Percentiles rank a stretch among this genome's conserved stretches.
Evolutionary conservation across 2,113 vertebrate genomes (phyloP).

Genomic region (Mus musculus): GRCm39 chr9:48501001-48501500

Average conservation of each 20-base stretch:
- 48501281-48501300: not conserved
- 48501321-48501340: slow-evolving; percentile 13
- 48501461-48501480: not conserved
- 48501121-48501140: not conserved
- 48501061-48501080: not conserved
- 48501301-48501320: not conserved
- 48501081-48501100: not conserved
- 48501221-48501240: not conserved
- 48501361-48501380: not conserved
- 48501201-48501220: not conserved
- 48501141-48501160: too few relatives aligned
- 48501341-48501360: not conserved
- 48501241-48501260: slow-evolving; percentile 14
- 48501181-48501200: not conserved
- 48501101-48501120: not conserved
- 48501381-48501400: not conserved
- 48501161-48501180: too few relatives aligned
- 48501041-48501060: not conserved
- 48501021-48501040: not conserved
- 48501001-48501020: not conserved
- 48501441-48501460: not conserved
- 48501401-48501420: not conserved
- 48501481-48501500: not conserved
- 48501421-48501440: not conserved
- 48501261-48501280: not conserved